Base-by-base conservation (phyloP, 2,797 vertebrate genomes). In the Pseudopleuronectes americanus region DNA sequence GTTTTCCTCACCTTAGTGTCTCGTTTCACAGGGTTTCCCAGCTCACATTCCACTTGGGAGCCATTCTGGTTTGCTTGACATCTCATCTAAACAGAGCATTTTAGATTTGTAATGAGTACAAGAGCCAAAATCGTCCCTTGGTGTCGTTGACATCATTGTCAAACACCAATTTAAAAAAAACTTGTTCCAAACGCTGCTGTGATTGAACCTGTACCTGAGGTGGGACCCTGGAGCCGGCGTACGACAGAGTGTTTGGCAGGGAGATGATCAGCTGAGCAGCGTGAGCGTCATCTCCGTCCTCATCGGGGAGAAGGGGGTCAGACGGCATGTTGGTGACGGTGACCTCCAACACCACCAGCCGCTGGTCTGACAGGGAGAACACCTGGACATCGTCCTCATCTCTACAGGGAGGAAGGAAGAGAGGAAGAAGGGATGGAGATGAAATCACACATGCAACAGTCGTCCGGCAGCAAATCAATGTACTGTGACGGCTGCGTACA, bases 211-310 rank as follows among this genome's bases (percentile, higher is more conserved):
- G 1, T 64, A 92, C 92, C 87, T 91, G 92, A 8, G 85, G 45
- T 4, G 89, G 90, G 53, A 87, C 76, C 61, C 96, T 94, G 76
- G 96, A 90, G 41, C 94, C 95, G 0, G 94, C 92, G 64, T 97
- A 97, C 0, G 90, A 94, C 74, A 99, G 90, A 0, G 95, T 93
- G 33, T 90, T 75, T 16, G 97, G 96, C 19, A 99, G 90, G 12
- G 90, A 87, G 77, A 96, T 92, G 0, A 92, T 80, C 48, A 99
- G 93, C 88, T 95, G 93, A 9, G 97, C 95, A 3, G 95, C 96
- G 0, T 98, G 97, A 48, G 97, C 97, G 0, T 98, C 96, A 0
- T 98, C 97, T 2, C 97, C 97, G 0, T 99, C 95, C 23, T 93
- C 87, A 52, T 95, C 93, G 0, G 96, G 96, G 19, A 79, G 1